Conservation (phyloP, 2,888 invertebrate genomes). For the Aleiodes alternator region DNA sequence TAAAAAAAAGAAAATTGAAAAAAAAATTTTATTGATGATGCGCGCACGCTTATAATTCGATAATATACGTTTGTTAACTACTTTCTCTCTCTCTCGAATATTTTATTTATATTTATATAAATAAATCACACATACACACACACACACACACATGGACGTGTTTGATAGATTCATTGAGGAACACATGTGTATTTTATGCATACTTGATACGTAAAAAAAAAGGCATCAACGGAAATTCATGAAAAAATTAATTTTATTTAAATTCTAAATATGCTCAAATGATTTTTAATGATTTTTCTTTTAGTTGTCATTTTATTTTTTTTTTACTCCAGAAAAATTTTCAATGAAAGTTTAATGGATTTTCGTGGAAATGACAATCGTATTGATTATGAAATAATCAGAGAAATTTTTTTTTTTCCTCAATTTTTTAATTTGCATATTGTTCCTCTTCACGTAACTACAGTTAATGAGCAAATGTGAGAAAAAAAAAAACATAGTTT, state of each 20-base stretch:
- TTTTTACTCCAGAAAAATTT: neutral
- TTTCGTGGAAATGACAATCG: conserved; percentile 15
- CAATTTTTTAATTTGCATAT: no score
- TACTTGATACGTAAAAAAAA: conserved; percentile 29
- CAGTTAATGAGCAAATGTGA: neutral
- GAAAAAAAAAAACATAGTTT: neutral
- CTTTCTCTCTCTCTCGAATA: conserved; percentile 44
- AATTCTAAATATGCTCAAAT: neutral
- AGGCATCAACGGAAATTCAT: no score
- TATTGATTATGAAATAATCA: conserved; percentile 1
- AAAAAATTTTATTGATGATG: conserved; percentile 46
- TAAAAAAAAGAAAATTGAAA: conserved; percentile 38
- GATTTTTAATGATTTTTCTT: conserved; percentile 4
- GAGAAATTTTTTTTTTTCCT: no score
- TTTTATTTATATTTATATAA: neutral
- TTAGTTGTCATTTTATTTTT: neutral
- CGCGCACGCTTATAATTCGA: conserved; percentile 42
- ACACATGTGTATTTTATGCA: conserved; percentile 30
- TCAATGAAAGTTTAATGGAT: conserved; percentile 7
- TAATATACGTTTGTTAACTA: conserved; percentile 30
- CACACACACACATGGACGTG: conserved; percentile 39
- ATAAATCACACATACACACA: conserved; percentile 13
- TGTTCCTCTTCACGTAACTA: no score
- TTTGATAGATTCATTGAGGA: conserved; percentile 49
- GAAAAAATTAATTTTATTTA: no score